Percentiles rank a stretch among this genome's conserved stretches.
Evolutionary conservation across 2,888 invertebrate genomes (phyloP).

Genomic region (Dicyrtoma fusca): DNA sequence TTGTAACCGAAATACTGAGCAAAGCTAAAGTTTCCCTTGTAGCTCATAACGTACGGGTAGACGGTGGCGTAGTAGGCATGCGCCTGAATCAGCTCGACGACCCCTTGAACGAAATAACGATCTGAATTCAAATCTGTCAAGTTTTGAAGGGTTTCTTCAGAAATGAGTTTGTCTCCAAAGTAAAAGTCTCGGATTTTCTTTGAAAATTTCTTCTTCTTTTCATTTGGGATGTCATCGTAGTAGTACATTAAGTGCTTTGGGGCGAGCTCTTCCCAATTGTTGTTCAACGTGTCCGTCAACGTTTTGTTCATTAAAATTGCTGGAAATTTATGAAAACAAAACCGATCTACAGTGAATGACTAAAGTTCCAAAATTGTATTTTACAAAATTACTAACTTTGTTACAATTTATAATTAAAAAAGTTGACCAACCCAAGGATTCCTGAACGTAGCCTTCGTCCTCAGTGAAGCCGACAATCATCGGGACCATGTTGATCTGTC

Average conservation of each 20-base stretch:
- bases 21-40: background rate
- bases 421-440: too few relatives aligned
- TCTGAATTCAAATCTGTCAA: conserved; percentile 11
- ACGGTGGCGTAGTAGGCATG: background rate
- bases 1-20: background rate
- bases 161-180: background rate
- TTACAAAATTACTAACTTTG: background rate
- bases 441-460: background rate
- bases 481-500: background rate
- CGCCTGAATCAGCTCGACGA: background rate
- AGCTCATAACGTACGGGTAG: background rate
- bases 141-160: background rate
- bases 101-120: background rate
- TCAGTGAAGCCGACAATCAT: background rate
- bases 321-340: background rate
- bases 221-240: background rate
- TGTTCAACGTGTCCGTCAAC: background rate
- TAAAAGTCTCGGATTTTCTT: background rate
- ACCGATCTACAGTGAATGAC: background rate
- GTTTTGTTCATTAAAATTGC: background rate
- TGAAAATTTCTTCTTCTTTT: background rate
- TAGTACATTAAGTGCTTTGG: background rate
- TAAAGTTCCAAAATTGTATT: background rate
- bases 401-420: background rate
- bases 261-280: background rate